Evolutionary conservation across 2,888 invertebrate genomes (phyloP), one percentile per base, ranked within the genome.

Genomic region (Galerucella calmariensis): DNA sequence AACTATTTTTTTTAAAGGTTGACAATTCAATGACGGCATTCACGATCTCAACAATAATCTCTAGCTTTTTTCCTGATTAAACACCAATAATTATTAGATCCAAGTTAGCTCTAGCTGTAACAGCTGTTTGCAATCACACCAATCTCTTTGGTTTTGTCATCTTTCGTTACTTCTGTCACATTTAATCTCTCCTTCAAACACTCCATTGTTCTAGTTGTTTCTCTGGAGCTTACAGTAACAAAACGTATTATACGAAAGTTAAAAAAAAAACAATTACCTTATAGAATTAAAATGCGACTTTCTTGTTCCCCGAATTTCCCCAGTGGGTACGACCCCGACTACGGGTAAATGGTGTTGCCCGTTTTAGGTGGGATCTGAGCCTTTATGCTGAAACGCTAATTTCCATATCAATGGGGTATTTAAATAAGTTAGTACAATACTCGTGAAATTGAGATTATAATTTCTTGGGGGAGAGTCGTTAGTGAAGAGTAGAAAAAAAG

Each of bases 361-460:
- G 56, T 10, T 56, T 56, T 56, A 56, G 53, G 56, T 56, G 16
- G 10, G 56, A 56, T 56, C 56, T 20, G 56, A 56, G 73, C 72
- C 74, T 76, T 76, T 70, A 67, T 71, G 68, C 58, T 73, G 74
- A 72, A 68, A 75, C 69, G 62, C 74, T 73, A 27, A 79, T 79
- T 77, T 79, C 73, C 79, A 79, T 79, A 76, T 75, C 79, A 79
- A 79, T 79, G 69, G 78, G 74, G 73, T 75, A 78, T 78, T 79
- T 77, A 76, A 78, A 77, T 78, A 77, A 77, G 69, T 75, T 74
- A 69, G 67, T 69, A 75, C 72, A 75, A 75, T 73, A 73, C 75
- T 75, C 72, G 75, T 46, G 72, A 72, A 67, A 75, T 73, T 61
- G 72, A 72, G 72, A 72, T 75, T 72, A 75, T 75, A 72, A 75